phyloP scores from a whole-genome alignment of 1,140 invertebrate genomes.

The Orchesella cincta region DNA sequence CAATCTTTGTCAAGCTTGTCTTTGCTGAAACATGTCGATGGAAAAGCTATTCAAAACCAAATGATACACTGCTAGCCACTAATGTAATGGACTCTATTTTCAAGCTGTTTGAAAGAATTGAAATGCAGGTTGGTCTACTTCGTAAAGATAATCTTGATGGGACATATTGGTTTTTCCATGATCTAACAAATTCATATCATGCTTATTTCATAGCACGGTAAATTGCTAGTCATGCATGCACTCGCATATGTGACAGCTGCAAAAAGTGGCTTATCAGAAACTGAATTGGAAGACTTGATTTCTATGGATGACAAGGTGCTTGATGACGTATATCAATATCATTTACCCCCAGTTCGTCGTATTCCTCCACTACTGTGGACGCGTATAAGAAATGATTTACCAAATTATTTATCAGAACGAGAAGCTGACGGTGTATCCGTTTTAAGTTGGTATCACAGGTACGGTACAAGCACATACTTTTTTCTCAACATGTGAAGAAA shows the following conservation, averaged over 20 bases:
- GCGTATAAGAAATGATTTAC: conserved; percentile 88
- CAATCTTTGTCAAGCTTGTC: conserved; percentile 96
- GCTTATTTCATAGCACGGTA: conserved; percentile 71
- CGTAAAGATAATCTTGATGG: too few relatives aligned
- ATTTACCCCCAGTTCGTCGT: conserved; percentile 88
- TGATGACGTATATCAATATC: conserved; percentile 99
- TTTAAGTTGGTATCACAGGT: conserved; percentile 93
- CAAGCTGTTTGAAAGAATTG: conserved; percentile 94
- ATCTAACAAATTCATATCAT: background rate
- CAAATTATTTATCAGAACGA: conserved; percentile 91
- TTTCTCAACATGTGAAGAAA: too few relatives aligned
- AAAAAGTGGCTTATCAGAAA: conserved; percentile 65
- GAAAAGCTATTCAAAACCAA: conserved; percentile 92
- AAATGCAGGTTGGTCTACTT: conserved; percentile 70
- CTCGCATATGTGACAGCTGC: conserved; percentile 89
- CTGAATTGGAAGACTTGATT: conserved; percentile 90
- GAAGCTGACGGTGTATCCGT: conserved; percentile 97
- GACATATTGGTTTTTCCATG: too few relatives aligned
- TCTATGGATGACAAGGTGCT: conserved; percentile 90
- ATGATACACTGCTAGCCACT: conserved; percentile 86
- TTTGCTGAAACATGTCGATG: conserved; percentile 95
- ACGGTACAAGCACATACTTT: too few relatives aligned
- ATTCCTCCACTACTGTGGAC: conserved; percentile 96
- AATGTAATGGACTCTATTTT: conserved; percentile 98
- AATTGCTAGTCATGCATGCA: conserved; percentile 88